Evolutionary conservation across 2,888 invertebrate species (phyloP), one percentile per base, ranked within the genome.

Genomic region (Schrankia costaestrigalis): DNA sequence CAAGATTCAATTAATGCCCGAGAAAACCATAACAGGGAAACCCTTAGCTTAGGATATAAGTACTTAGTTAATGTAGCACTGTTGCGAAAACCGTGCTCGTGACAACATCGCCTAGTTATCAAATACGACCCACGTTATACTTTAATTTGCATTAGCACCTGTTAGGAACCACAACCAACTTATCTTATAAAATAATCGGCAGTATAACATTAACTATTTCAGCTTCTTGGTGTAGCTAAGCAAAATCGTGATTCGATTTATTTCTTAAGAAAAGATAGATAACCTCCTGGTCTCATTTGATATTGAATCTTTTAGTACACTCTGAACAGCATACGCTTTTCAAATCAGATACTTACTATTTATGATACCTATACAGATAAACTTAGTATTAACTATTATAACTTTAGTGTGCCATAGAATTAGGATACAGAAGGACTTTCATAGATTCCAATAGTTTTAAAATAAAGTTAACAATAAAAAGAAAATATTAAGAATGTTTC

Each of bases 131-230:
- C 47, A 34, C 31, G 31, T 30, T 30, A 45, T 34, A 36, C 21
- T n/a, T 21, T 51, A 59, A 71, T 78, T 76, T 77, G 65, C 74
- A 78, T 79, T 69, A 68, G 63, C 75, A 81, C 77, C 75, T 78
- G 75, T 56, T 57, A 52, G 58, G 42, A 48, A 28, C 49, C 22
- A 32, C 31, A 22, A n/a, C 17, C 23, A 14, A 38, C 53, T 70
- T 76, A 78, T 76, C 78, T 71, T 57, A 63, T 62, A 63, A 61
- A 69, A 46, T 66, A 64, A 77, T 76, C 70, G 52, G 28, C 3
- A 10, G 9, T 7, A n/a, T 7, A 21, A 3, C 6, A 21, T n/a
- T 21, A 21, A 21, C 6, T 21, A 8, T 21, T 21, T n/a, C 6
- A 7, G 21, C 8, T 7, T 9, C 8, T 7, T 21, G 33, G 44